Evolutionary conservation across 2,888 invertebrate species (phyloP).

Genomic region (Agelastica alni): DNA sequence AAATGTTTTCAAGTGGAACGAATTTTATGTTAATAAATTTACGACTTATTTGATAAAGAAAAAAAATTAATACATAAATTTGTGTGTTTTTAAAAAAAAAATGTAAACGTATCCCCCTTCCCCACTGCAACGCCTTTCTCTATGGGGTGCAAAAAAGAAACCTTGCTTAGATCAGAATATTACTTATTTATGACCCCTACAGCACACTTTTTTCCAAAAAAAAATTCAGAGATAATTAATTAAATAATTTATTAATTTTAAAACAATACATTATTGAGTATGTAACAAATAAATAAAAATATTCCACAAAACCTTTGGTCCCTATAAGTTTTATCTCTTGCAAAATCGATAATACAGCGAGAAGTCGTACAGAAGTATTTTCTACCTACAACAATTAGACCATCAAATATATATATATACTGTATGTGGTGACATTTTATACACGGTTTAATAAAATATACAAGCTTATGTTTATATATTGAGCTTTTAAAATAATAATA

Average conservation of each 20-base stretch:
- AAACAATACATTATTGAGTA: slow-evolving; percentile 34
- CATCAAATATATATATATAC: slow-evolving; percentile 21
- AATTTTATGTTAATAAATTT: too few relatives aligned
- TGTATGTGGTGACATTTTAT: slow-evolving; percentile 19
- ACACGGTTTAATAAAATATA: slow-evolving; percentile 12
- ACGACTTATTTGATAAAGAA: too few relatives aligned
- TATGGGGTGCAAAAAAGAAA: too few relatives aligned
- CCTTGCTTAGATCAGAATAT: too few relatives aligned
- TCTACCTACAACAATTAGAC: too few relatives aligned
- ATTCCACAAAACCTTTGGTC: slow-evolving; percentile 56
- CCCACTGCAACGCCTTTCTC: too few relatives aligned
- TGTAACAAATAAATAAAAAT: slow-evolving; percentile 52
- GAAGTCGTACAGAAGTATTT: slow-evolving; percentile 8
- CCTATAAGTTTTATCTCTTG: slow-evolving; percentile 45
- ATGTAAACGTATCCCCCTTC: too few relatives aligned
- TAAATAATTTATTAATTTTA: slow-evolving; percentile 38
- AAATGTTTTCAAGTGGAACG: too few relatives aligned
- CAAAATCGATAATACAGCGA: slow-evolving; percentile 24
- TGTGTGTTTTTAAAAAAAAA: too few relatives aligned
- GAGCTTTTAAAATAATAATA: slow-evolving; percentile 17
- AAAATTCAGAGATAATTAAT: slow-evolving; percentile 8
- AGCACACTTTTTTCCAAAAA: too few relatives aligned
- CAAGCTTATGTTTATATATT: slow-evolving; percentile 14
- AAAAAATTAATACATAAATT: too few relatives aligned
- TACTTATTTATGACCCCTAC: too few relatives aligned